phyloP scores from a whole-genome alignment of 2,797 vertebrate genomes.

The Xerus rutilus region DNA sequence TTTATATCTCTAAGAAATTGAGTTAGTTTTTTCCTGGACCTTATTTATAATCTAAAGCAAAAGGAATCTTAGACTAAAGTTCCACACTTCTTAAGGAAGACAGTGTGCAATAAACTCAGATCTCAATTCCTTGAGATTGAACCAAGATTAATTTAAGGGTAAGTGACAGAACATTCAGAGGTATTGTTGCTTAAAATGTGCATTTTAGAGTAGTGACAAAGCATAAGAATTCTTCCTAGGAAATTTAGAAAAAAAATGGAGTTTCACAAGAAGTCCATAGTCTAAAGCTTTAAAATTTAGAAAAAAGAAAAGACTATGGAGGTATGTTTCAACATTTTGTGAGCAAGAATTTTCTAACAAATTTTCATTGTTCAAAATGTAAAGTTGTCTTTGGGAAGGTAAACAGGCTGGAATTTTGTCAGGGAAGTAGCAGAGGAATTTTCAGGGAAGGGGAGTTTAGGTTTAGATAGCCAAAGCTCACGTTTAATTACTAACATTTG shows the following conservation, averaged over 20 bases:
- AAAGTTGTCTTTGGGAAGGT: neutral
- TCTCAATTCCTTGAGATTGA: neutral
- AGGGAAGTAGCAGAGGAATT: neutral
- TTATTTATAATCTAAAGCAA: slow-evolving; percentile 35
- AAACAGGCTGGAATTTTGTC: neutral
- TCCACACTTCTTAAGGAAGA: neutral
- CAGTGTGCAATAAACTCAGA: neutral
- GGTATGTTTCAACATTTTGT: neutral
- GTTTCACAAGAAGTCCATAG: neutral
- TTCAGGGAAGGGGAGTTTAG: neutral
- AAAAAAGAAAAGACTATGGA: neutral
- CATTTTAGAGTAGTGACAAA: neutral
- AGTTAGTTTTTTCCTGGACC: neutral
- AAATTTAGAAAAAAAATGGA: neutral
- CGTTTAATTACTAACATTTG: neutral
- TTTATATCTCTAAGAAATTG: neutral
- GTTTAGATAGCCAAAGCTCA: neutral
- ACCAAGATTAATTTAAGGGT: neutral
- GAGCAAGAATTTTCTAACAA: slow-evolving; percentile 25
- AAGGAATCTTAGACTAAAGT: neutral
- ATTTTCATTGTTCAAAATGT: neutral
- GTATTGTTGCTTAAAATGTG: neutral
- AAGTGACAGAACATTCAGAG: neutral
- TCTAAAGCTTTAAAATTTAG: neutral
- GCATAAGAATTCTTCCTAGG: neutral